These are phyloP conservation scores for Periparus ater DNA, from an alignment of 2,797 vertebrate species.

Conservation along the genomic window DNA sequence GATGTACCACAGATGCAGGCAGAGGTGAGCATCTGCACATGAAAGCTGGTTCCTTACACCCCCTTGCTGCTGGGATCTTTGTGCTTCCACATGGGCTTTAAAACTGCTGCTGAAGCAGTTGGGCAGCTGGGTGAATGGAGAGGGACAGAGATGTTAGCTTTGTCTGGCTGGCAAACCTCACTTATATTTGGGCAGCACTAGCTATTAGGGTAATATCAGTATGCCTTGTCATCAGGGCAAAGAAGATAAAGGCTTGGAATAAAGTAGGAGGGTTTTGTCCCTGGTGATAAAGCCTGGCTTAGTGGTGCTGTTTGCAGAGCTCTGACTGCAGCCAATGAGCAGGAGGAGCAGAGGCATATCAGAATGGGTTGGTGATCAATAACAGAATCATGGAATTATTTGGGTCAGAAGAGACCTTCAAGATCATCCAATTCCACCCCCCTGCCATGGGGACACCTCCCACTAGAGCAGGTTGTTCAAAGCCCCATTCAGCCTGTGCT, in stretches of 20 bases:
- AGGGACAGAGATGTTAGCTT: not conserved
- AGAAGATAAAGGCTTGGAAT: not conserved
- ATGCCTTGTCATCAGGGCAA: not conserved
- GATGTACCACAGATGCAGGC: not conserved
- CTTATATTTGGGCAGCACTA: not conserved
- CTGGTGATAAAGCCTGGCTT: not conserved
- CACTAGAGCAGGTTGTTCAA: too few species aligned
- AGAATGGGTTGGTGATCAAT: fast-evolving
- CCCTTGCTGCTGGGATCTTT: not conserved
- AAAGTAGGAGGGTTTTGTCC: not conserved
- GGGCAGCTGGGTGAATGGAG: not conserved
- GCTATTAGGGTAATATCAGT: not conserved
- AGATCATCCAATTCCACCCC: not conserved
- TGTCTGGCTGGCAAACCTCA: not conserved
- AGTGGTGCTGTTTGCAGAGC: not conserved
- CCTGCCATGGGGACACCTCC: not conserved
- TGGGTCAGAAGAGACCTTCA: fast-evolving
- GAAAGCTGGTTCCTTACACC: not conserved
- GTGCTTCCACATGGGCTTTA: not conserved
- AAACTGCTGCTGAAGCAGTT: not conserved
- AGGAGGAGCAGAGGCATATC: not conserved
- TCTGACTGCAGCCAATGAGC: not conserved
- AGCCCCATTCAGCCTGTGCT: not conserved
- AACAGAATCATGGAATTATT: not conserved
- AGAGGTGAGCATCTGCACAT: not conserved